Base-by-base conservation (phyloP, 2,113 vertebrate species). In the Dasyurus viverrinus region DNA sequence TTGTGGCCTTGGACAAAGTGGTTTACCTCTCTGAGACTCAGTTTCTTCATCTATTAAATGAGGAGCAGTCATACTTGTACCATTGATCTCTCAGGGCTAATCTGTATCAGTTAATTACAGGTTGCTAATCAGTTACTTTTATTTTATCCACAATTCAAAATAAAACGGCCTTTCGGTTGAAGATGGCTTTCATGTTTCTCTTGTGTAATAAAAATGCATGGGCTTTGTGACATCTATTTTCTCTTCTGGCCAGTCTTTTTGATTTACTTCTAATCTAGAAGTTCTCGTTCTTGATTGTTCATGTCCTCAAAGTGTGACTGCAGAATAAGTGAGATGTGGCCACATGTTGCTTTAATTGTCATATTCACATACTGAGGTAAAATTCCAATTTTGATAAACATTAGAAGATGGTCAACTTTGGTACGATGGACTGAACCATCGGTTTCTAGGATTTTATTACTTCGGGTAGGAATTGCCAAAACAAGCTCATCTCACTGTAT, bases 41-140 rank as follows among this genome's bases (percentile, higher is more conserved):
- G 53, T 93, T 94, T 92, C 52, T 89, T 93, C 92, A 94, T 60
- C 47, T 89, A n/a, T 95, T 54, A 93, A 95, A 93, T 93, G 89
- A 10, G 54, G n/a, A 91, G 7, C 91, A 76, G 90, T 95, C 84
- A 89, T 54, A 53, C 68, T 26, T 55, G 52, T n/a, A 53, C 94
- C 89, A 25, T 2, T 30, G 92, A 60, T n/a, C 46, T 92, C 19
- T 84, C 19, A 42, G 68, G 14, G 19, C 60, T 42, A 84, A 84
- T 84, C n/a, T 23, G 36, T 42, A 23, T 84, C n/a, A 84, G 68
- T 7, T 84, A 22, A n/a, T 84, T 84, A 22, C 19, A 84, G 19
- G 68, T 42, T 84, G 42, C 68, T 84, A 42, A 42, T 76, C 14
- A 76, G 12, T n/a, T n/a, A n/a, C 14, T 36, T n/a, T 84, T 19